phyloP scores from a whole-genome alignment of 2,888 invertebrate species.

The Drosophila merina region DNA sequence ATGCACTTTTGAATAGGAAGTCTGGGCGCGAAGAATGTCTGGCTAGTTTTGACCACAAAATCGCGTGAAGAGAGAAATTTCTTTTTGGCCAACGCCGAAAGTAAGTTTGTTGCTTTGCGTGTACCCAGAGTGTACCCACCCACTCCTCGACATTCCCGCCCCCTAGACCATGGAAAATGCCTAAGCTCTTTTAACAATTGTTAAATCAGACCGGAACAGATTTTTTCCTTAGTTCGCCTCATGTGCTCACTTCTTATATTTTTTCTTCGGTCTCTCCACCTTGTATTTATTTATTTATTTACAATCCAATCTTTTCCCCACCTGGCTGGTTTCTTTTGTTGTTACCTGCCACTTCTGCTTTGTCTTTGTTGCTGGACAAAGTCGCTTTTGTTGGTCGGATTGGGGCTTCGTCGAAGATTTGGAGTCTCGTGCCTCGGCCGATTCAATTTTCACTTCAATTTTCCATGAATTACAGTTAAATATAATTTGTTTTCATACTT shows the following conservation, averaged over 20 bases:
- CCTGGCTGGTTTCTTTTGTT: conserved; percentile 18
- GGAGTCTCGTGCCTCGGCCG: conserved; percentile 69
- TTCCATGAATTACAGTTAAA: conserved; percentile 63
- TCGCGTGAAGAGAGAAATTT: conserved; percentile 50
- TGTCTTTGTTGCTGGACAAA: conserved; percentile 58
- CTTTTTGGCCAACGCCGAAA: conserved; percentile 39
- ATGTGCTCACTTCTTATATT: conserved; percentile 21
- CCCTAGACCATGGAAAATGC: conserved; percentile 65
- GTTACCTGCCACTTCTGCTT: conserved; percentile 16
- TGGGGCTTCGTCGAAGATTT: conserved; percentile 47
- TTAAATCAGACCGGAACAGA: conserved; percentile 82
- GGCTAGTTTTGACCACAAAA: conserved; percentile 22
- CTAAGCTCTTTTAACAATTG: conserved; percentile 80
- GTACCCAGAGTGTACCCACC: conserved; percentile 3
- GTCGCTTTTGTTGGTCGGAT: conserved; percentile 69
- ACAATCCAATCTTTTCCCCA: conserved; percentile 11
- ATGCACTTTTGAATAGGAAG: conserved; percentile 10
- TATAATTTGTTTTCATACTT: conserved; percentile 65
- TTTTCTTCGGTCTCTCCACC: conserved; percentile 11
- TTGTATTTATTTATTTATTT: conserved; percentile 31
- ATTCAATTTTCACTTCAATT: conserved; percentile 75
- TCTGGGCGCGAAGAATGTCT: conserved; percentile 21
- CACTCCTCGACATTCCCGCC: conserved; percentile 10
- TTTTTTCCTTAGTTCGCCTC: conserved; percentile 41
- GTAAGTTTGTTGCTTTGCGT: conserved; percentile 36